Base-by-base conservation (phyloP, 2,113 vertebrate species). In the Phodopus roborovskii region DNA sequence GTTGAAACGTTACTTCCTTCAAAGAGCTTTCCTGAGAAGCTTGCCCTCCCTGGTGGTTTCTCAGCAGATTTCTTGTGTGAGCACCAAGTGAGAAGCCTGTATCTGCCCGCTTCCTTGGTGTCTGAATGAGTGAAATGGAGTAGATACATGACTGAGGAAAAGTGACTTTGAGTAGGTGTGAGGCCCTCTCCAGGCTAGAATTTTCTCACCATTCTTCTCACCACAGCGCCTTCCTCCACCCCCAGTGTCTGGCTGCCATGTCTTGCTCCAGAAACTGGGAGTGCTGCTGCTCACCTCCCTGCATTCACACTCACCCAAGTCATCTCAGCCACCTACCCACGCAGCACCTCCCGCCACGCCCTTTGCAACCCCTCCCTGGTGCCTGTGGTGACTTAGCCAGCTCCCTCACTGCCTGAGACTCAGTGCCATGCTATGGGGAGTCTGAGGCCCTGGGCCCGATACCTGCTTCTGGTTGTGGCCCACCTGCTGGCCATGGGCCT, bases 401-500 rank as follows among this genome's bases (percentile, higher is more conserved):
- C 62, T 88, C 28, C 45, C 92, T 84, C 66, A 16, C 68, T 36
- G 28, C 73, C 91, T 81, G 58, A 7, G 87, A 81, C 84, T 33
- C 81, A 0, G 94, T 77, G 28, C 97, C 92, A 53, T 88, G 42
- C 78, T 64, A 97, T 97, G 98, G 84, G 94, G 79, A 20, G 7
- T 58, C 83, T 97, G 26, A 92, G 75, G 53, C 84, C 96, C 88
- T 96, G 97, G 79, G 92, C 71, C 50, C 96, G 97, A 7, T 98
- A 98, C 0, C 50, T 62, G 33, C 96, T 98, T 7, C 96, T 99
- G 96, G 12, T 97, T 4, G 42, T 96, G 39, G 70, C 93, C 87
- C 98, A 99, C 83, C 42, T 98, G 70, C 86, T 99, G 60, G 98
- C 97, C 74, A 16, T 99, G 7, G 82, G 98, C 42, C 73, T 98